Base-by-base conservation (phyloP, 2,113 vertebrate species). In the Gobio gobio region DNA sequence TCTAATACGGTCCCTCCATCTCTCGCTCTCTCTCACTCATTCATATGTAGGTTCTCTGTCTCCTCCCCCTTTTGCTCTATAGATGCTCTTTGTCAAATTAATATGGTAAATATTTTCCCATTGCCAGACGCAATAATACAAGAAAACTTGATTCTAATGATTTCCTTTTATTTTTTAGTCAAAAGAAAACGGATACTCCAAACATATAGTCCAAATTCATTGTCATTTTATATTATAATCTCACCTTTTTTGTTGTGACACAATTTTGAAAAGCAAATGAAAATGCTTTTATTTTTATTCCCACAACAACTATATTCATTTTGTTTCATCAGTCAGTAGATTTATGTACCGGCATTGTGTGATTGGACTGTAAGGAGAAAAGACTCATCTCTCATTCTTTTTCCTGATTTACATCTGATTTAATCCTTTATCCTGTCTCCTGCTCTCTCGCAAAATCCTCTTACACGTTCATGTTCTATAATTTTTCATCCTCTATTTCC, bases 391-490 rank as follows among this genome's bases (percentile, higher is more conserved):
- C 54, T 64, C 58, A 56, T 83, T 83, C 22, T 63, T 56, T 58
- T 29, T 56, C 45, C 47, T 82, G 78, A 18, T 86, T 82, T 86
- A 58, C 78, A 85, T 82, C 72, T 76, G 68, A 29, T 84, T 87
- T 87, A 84, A 87, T 87, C 82, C 66, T 85, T 85, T 76, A 75
- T 56, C 40, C 64, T 74, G 64, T 78, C 77, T 74, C 82, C 77
- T 75, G 66, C 16, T 45, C 72, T 85, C 84, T 84, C 12, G 40
- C 63, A 49, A 86, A 86, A 89, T 89, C 88, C 88, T 86, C 85
- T 88, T 86, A 89, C 47, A 73, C 5, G 24, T 84, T 73, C 72
- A 81, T 64, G 51, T 87, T 86, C 81, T 86, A 72, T 89, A 86
- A 82, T 87, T 82, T 70, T 85, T 40, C 83, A 83, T 79, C 63